Evolutionary conservation across 2,113 vertebrate species (phyloP), one percentile per base, ranked within the genome.

Genomic region (Poecilia latipinna): DNA sequence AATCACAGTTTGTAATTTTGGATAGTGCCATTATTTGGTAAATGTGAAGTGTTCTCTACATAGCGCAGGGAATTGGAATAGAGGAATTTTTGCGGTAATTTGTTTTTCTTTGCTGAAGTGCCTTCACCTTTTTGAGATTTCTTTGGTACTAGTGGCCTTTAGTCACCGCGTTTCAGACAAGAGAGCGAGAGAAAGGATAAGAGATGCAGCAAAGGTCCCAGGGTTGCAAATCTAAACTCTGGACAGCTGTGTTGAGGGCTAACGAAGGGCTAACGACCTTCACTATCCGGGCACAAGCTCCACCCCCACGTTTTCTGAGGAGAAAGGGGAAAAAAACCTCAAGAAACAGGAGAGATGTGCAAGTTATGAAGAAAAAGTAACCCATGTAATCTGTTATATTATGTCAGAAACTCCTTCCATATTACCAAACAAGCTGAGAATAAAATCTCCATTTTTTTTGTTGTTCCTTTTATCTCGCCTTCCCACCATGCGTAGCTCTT

Each of bases 401-500:
- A 67, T 78, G 32, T 75, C 64, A 39, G 12, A 68, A 65, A 73
- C 70, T 61, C 29, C 31, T 61, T 72, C 12, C 39, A 64, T 61
- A 54, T 78, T 28, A 70, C 68, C 32, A 68, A 75, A 77, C 42
- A 70, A 57, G 65, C 74, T 79, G 51, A 82, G 64, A 79, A 69
- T 74, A 44, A 73, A 83, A 72, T 64, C 60, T 39, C 8, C 6
- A 54, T 39, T 17, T 68, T 75, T 75, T 73, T 1, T 35, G 35
- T 37, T 66, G 70, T 68, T 54, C 32, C 29, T 68, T 62, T 68
- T 42, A 12, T 42, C 68, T 64, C 44, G 67, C 54, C 65, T 67
- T 82, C 83, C 81, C 48, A 70, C 86, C 82, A 70, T 68, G 78
- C 79, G 44, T 75, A 73, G 77, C 78, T 76, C 72, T 79, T 51